Percentiles rank a stretch among this genome's conserved stretches.
Evolutionary conservation across 2,888 invertebrate genomes (phyloP).

Genomic region (Melanargia galathea): DNA sequence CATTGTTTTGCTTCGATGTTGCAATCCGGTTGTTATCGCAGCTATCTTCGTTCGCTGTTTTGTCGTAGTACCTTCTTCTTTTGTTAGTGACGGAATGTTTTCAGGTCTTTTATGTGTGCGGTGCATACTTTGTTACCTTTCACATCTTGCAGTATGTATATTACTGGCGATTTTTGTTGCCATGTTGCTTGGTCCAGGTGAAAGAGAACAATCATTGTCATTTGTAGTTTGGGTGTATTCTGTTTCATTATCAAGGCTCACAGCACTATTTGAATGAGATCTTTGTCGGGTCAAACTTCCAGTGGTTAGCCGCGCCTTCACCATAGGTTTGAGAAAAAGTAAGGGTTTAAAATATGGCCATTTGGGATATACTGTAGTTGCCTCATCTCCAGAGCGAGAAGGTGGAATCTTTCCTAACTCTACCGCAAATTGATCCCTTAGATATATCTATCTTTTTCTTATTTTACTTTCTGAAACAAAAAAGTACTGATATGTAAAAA

Average conservation of each 20-base stretch:
- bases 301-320: slow-evolving; percentile 2
- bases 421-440: slow-evolving; percentile 4
- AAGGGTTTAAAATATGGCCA: neutral
- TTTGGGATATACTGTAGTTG: slow-evolving; percentile 4
- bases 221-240: slow-evolving; percentile 5
- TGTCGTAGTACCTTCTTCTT: no score
- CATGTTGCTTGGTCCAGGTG: slow-evolving; percentile 1
- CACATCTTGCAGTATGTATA: no score
- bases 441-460: slow-evolving; percentile 1
- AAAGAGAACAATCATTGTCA: slow-evolving; percentile 3
- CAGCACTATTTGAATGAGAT: slow-evolving; percentile 1
- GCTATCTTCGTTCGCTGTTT: no score
- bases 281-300: neutral
- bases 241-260: neutral
- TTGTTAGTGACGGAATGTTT: no score
- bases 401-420: neutral
- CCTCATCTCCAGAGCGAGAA: slow-evolving; percentile 5
- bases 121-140: no score
- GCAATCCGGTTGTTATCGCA: no score
- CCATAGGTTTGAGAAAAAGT: slow-evolving; percentile 1
- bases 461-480: slow-evolving; percentile 6
- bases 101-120: no score
- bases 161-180: no score
- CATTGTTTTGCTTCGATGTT: no score
- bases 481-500: slow-evolving; percentile 6